These are phyloP conservation scores for Ctenosaura bakeri DNA, from an alignment of 2,797 vertebrate species.

Conservation along the genomic window DNA sequence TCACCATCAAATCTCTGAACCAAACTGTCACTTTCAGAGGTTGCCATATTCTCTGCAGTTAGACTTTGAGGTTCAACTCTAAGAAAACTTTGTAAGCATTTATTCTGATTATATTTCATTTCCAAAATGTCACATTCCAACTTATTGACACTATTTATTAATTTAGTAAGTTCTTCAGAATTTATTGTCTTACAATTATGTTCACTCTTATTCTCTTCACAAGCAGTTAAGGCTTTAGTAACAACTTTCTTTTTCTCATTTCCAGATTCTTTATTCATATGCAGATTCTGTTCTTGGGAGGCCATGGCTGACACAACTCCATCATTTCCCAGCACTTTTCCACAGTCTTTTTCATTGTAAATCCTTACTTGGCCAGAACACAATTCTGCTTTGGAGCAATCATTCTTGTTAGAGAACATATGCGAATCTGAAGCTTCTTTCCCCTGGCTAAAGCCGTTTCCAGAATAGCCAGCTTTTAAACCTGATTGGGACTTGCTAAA, in stretches of 20 bases:
- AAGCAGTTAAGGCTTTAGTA: constrained; percentile 21
- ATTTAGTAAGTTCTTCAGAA: constrained; percentile 64
- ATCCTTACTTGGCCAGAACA: constrained; percentile 40
- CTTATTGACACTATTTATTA: constrained; percentile 57
- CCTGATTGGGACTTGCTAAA: constrained; percentile 44
- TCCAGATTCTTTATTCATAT: constrained; percentile 35
- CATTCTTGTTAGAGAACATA: constrained; percentile 35
- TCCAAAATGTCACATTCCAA: constrained; percentile 71
- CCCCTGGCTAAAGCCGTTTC: constrained; percentile 38
- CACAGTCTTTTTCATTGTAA: constrained; percentile 6
- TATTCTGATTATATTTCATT: constrained; percentile 69
- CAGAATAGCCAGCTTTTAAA: constrained; percentile 42
- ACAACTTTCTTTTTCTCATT: constrained; percentile 51
- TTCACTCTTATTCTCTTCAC: constrained; percentile 39
- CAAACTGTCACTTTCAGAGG: constrained; percentile 51
- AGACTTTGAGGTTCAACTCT: constrained; percentile 30
- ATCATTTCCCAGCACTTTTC: constrained; percentile 25
- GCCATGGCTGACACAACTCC: constrained; percentile 43
- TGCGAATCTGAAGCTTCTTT: constrained; percentile 35
- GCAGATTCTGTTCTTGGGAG: constrained; percentile 50
- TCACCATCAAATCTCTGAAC: constrained; percentile 53
- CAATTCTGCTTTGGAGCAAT: constrained; percentile 40
- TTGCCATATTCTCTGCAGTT: constrained; percentile 35
- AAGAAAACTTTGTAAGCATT: constrained; percentile 48
- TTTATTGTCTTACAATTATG: constrained; percentile 47